phyloP scores from a whole-genome alignment of 2,888 invertebrate genomes.

The Tanypteryx hageni region DNA sequence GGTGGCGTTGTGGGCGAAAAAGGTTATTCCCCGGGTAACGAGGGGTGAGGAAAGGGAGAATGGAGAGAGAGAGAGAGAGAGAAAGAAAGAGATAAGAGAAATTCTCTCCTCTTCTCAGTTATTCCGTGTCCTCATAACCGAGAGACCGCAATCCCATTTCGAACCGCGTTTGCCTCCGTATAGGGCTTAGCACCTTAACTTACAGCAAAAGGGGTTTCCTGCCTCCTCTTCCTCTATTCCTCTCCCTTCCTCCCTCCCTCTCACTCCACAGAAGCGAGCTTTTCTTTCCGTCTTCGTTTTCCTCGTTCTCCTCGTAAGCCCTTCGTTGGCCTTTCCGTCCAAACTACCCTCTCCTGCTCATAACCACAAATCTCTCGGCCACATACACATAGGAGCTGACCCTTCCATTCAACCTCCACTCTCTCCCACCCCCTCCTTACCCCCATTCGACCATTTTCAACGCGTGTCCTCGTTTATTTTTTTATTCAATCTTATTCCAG shows the following conservation, averaged over 20 bases:
- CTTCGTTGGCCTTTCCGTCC: slow-evolving; percentile 5
- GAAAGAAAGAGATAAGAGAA: too few species aligned
- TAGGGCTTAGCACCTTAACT: background rate
- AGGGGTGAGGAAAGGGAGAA: too few species aligned
- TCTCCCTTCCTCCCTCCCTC: too few species aligned
- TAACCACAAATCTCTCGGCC: slow-evolving; percentile 21
- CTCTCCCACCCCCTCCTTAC: background rate
- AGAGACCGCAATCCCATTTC: background rate
- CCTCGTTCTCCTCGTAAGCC: background rate
- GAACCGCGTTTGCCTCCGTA: background rate
- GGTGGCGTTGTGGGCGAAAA: too few species aligned
- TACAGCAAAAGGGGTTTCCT: background rate
- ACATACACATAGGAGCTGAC: background rate
- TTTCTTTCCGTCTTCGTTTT: too few species aligned
- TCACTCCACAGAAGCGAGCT: too few species aligned
- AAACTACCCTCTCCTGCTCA: slow-evolving; percentile 9
- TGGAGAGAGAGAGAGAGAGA: too few species aligned
- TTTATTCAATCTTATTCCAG: background rate
- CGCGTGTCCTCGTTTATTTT: background rate
- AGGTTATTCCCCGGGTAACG: too few species aligned
- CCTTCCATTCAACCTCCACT: background rate
- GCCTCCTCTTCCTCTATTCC: background rate
- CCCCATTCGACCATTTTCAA: background rate
- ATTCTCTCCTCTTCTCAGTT: background rate
- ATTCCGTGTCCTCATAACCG: slow-evolving; percentile 22